Evolutionary conservation across 1,140 invertebrate genomes (phyloP).

Genomic region (Philopotamus ludificatus): DNA sequence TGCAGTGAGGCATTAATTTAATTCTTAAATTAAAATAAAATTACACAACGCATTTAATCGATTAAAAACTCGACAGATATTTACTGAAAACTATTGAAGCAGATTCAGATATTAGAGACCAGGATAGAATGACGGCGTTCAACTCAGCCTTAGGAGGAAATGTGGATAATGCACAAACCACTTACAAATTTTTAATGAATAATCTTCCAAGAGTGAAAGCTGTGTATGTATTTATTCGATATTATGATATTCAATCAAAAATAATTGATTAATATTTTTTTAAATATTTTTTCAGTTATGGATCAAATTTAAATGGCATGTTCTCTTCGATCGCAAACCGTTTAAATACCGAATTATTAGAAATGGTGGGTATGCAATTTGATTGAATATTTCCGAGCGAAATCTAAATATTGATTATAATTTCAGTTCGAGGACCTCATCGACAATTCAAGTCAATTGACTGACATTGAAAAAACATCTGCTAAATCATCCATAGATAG

Average conservation of each 20-base stretch:
- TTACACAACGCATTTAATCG: neutral
- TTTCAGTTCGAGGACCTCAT: neutral
- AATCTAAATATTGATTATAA: neutral
- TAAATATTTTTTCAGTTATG: too few relatives aligned
- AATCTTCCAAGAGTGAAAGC: conserved; percentile 45
- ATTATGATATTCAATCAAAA: too few relatives aligned
- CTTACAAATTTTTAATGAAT: conserved; percentile 45
- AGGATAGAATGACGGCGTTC: conserved; percentile 27
- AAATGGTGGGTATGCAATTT: too few relatives aligned
- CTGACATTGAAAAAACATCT: conserved; percentile 4
- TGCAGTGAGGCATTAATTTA: too few relatives aligned
- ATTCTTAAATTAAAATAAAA: conserved; percentile 49
- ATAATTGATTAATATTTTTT: too few relatives aligned
- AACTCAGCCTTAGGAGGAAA: conserved; percentile 33
- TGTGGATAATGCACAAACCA: conserved; percentile 17
- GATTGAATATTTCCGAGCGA: neutral
- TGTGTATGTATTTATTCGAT: conserved; percentile 51
- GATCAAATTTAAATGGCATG: too few relatives aligned
- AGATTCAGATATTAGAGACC: conserved; percentile 18
- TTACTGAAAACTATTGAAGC: conserved; percentile 20
- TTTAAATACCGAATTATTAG: too few relatives aligned
- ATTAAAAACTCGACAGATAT: conserved; percentile 9
- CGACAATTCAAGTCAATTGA: neutral
- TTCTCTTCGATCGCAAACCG: too few relatives aligned
- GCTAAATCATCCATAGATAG: neutral